A percentile compares a stretch with the other conserved stretches of the same genome.
Evolutionary conservation across 2,797 vertebrate genomes (phyloP).

Genomic region (Clarias pachynema): DNA sequence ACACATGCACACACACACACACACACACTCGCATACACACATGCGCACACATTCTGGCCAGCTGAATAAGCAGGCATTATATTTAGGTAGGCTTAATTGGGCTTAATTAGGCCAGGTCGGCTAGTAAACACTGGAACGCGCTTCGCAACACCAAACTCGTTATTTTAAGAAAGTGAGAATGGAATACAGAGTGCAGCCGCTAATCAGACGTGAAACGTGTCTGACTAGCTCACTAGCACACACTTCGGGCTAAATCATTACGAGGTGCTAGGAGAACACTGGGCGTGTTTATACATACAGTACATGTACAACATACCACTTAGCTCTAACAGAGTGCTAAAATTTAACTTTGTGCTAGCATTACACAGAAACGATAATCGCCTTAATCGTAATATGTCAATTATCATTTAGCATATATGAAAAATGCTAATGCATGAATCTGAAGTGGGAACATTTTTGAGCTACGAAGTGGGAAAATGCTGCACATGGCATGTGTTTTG

Average conservation of each 20-base stretch:
- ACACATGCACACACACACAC: neutral
- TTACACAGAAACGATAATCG: neutral
- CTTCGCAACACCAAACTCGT: neutral
- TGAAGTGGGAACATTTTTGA: neutral
- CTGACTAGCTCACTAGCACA: neutral
- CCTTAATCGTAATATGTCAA: neutral
- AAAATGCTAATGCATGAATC: neutral
- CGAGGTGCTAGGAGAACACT: neutral
- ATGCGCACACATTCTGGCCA: neutral
- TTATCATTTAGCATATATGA: neutral
- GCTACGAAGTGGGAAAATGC: neutral
- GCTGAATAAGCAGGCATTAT: slow-evolving; percentile 26
- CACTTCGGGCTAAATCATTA: neutral
- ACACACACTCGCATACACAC: neutral
- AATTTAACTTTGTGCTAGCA: neutral
- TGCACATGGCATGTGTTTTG: neutral
- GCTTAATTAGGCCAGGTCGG: neutral
- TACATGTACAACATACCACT: neutral
- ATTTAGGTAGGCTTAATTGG: slow-evolving; percentile 12
- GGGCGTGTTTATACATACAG: neutral
- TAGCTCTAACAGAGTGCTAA: too few relatives aligned
- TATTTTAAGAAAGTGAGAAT: slow-evolving; percentile 20
- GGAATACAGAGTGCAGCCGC: neutral
- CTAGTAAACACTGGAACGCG: slow-evolving; percentile 6
- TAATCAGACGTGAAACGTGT: neutral